Base-by-base conservation (phyloP, 2,888 invertebrate genomes). In the Campoletis raptor region DNA sequence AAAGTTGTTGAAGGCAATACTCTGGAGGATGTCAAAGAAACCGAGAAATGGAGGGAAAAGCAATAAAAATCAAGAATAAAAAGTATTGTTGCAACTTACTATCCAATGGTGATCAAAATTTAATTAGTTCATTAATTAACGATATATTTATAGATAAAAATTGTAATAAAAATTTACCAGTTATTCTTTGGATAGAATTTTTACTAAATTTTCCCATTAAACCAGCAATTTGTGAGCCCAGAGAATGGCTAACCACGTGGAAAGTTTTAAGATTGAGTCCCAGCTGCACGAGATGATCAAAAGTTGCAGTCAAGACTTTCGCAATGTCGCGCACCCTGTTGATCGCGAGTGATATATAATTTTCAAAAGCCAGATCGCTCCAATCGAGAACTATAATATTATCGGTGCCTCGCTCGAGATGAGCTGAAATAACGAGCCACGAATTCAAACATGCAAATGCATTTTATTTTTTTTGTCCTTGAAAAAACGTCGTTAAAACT, bases 321-420 rank as follows among this genome's bases (percentile, higher is more conserved):
- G 91, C 89, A 36, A 93, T 83, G 5, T 77, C 61, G 36, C 85
- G 73, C 2, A 86, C 42, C 12, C 87, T 85, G 9, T 7, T 57
- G 5, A 24, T 8, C 4, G 79, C 42, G 12, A 90, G 90, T 42
- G 37, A 70, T 21, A 88, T 0, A 69, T 92, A 93, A 79, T 82
- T 85, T 54, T 81, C 86, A 10, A 42, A 87, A 9, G 92, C 88
- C n/a, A 91, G 69, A 12, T 87, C 79, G 77, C 92, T 92, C 93
- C 93, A 93, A 81, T 93, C 92, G n/a, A 92, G 72, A 9, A 90
- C 15, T 4, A 91, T 78, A 2, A 93, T 85, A 57, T 93, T 93
- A 9, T 91, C 91, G 54, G 82, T 83, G 12, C 89, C 90, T 70
- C 88, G 87, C 2, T 90, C 57, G 21, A 92, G 88, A 85, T 92